phyloP scores from a whole-genome alignment of 2,113 vertebrate species.

The Esox niger region DNA sequence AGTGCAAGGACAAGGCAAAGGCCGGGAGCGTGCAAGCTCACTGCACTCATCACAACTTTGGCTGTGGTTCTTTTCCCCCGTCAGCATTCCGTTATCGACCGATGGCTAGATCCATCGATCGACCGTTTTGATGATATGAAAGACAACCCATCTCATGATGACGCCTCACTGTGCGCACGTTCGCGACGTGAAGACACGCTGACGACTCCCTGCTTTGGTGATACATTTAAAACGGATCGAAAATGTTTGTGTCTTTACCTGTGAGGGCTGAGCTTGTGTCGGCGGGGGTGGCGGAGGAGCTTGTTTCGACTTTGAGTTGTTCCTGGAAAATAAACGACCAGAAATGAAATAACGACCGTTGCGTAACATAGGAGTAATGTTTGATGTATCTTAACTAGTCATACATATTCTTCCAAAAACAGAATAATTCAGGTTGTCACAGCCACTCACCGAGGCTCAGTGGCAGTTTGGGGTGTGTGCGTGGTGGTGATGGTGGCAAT shows the following conservation, averaged over 20 bases:
- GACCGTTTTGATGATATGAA: not conserved
- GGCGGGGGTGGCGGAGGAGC: constrained; percentile 70
- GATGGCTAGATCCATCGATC: not conserved
- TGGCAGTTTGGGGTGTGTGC: constrained; percentile 80
- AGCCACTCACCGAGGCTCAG: constrained; percentile 81
- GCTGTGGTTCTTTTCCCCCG: not conserved
- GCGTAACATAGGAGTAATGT: not conserved
- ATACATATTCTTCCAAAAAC: not conserved
- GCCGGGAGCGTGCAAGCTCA: constrained; percentile 28
- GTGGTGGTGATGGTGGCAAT: constrained; percentile 97
- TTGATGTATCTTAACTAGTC: not conserved
- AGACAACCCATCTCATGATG: not conserved
- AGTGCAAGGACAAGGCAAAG: constrained; percentile 47
- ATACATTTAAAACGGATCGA: not conserved
- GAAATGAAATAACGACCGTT: not conserved
- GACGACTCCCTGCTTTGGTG: not conserved
- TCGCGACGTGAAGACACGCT: not conserved
- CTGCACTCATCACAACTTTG: constrained; percentile 20
- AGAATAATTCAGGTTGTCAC: not conserved
- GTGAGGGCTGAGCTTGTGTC: constrained; percentile 57
- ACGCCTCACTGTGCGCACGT: not conserved
- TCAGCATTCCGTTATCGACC: not conserved
- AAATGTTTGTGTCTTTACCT: constrained; percentile 47
- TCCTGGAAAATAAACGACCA: constrained; percentile 69
- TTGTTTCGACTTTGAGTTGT: constrained; percentile 89